Base-by-base conservation (phyloP, 1,140 invertebrate species). In the Drosophila nasuta region DNA sequence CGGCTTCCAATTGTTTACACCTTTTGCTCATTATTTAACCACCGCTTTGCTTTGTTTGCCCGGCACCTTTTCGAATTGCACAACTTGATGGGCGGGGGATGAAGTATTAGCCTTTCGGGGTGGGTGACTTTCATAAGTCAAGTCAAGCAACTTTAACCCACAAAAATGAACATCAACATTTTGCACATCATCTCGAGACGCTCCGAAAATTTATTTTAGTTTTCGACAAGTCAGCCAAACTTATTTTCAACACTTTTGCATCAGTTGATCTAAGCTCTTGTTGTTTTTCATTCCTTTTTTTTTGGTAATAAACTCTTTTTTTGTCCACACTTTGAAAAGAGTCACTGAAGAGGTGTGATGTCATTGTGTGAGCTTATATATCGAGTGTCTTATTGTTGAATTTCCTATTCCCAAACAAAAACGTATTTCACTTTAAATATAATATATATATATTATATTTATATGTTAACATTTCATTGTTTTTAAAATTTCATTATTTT, bases 11-110 rank as follows among this genome's bases (percentile, higher is more conserved):
- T 77, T 75, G 82, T 75, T 79, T 87, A 79, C 82, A 86, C 82
- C 82, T 82, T 86, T 87, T 52, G 41, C 79, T 86, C 79, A 86
- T 87, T 87, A 87, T 82, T 82, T 79, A 82, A 76, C 52, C 67
- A 59, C 25, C 66, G 41, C 35, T 75, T 60, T 51, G 63, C 73
- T 68, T 83, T 83, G 75, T 85, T 81, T 74, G 56, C 51, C 20
- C 13, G 66, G 64, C 48, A 75, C 72, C 65, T 64, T 77, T 72
- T 43, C 8, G 11, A 10, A 25, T 25, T 25, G 20, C 20, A 25
- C 20, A 20, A 20, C 20, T 25, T 25, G 1, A 10, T 7, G 25
- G 7, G 45, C 45, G 35, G 20, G 10, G 35, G 7, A 8, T 38
- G 2, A 25, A 25, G 20, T 25, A 25, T 25, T 3, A 25, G 20